phyloP scores from a whole-genome alignment of 2,113 vertebrate species.

The Zosterops borbonicus region DNA sequence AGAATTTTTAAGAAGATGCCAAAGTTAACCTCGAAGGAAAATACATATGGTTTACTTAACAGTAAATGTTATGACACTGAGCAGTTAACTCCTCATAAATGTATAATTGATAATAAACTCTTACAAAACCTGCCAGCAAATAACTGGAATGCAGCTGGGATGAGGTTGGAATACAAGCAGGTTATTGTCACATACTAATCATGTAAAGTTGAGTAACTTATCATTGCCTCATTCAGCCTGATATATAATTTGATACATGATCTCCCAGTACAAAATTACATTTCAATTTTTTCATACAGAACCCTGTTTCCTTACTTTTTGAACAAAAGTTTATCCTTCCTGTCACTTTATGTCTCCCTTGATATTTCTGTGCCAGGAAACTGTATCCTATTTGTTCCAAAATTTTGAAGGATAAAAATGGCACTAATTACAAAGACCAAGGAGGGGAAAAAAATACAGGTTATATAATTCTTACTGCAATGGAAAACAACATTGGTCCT shows the following conservation, averaged over 20 bases:
- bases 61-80: not conserved
- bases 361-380: not conserved
- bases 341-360: not conserved
- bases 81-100: not conserved
- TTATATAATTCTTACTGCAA: conserved; percentile 79
- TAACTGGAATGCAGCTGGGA: not conserved
- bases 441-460: not conserved
- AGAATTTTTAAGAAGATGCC: conserved; percentile 93
- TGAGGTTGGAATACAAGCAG: not conserved
- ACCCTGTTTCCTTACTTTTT: not conserved
- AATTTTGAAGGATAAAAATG: not conserved
- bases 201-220: not conserved
- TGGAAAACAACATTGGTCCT: conserved; percentile 86
- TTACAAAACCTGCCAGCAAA: not conserved
- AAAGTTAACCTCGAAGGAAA: conserved; percentile 88
- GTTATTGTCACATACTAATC: not conserved
- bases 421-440: not conserved
- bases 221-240: not conserved
- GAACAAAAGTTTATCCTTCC: not conserved
- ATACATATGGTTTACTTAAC: not conserved
- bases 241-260: fast-evolving
- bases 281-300: not conserved
- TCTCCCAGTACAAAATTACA: not conserved
- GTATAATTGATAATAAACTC: not conserved
- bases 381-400: not conserved